Base-by-base conservation (phyloP, 2,888 invertebrate genomes). In the Metopia argyrocephala region DNA sequence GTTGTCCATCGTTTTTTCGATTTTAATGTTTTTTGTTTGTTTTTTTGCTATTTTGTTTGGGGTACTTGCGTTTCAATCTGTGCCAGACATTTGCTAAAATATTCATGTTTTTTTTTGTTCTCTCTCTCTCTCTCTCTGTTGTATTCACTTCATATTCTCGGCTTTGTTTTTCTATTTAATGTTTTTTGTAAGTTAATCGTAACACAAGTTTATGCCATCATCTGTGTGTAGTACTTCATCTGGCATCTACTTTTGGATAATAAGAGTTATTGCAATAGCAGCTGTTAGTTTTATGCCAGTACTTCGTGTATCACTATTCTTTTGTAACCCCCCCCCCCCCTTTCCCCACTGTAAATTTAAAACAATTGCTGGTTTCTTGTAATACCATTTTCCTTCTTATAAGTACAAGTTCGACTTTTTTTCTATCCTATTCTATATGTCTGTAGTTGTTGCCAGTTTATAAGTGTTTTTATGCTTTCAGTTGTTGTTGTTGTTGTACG, bases 201-300 rank as follows among this genome's bases (percentile, higher is more conserved):
- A 71, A 71, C 70, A 70, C 23, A 79, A 75, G 75, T 79, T 76
- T 65, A 59, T 76, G 76, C 74, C 78, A 86, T 88, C 89, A 88
- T 88, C 89, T 89, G 89, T 89, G 89, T n/a, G n/a, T n/a, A n/a
- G n/a, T 84, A 86, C 88, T 88, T 89, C 89, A 89, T 89, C 89
- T 89, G 89, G 88, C 86, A 85, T 85, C 76, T 76, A 76, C 79
- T 79, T 82, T 76, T 38, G 78, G 76, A 81, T 80, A 83, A 83
- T 82, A 87, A 88, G 88, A 87, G 87, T 87, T 88, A 88, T 87
- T 86, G 86, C 86, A 85, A 86, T 86, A 88, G 88, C 87, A 85
- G 84, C 87, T 85, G 85, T 85, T 85, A 84, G n/a, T 84, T 84
- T 84, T 69, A 31, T 75, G 80, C 66, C 54, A 59, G 54, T 61